phyloP scores from a whole-genome alignment of 2,797 vertebrate genomes.

The Sibirionetta formosa region DNA sequence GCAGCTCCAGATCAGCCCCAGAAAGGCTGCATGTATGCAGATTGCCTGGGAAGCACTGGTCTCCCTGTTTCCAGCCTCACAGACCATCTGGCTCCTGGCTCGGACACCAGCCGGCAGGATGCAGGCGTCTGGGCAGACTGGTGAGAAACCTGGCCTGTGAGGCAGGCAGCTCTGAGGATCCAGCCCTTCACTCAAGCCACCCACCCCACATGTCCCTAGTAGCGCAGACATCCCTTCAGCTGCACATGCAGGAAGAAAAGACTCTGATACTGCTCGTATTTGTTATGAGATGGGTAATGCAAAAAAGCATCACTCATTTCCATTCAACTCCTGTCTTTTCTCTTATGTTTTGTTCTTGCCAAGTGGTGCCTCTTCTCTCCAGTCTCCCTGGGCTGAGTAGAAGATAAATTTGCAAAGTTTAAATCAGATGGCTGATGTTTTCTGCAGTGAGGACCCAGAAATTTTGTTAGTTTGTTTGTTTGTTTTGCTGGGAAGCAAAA shows the following conservation, averaged over 20 bases:
- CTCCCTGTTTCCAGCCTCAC: background rate
- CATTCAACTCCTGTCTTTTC: rapidly evolving
- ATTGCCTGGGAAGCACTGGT: background rate
- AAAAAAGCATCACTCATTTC: background rate
- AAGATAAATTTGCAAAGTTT: background rate
- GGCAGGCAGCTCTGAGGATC: background rate
- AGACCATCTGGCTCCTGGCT: slow-evolving; percentile 56
- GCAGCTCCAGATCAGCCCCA: background rate
- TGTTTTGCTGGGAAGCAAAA: background rate
- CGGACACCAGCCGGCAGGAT: background rate
- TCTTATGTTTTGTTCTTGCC: background rate
- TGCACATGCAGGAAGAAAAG: rapidly evolving
- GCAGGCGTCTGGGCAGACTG: background rate
- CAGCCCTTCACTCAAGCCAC: background rate
- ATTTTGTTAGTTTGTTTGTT: background rate
- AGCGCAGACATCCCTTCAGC: background rate
- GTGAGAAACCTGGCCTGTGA: rapidly evolving
- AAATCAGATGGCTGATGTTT: background rate
- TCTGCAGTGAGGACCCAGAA: rapidly evolving
- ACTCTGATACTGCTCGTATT: background rate
- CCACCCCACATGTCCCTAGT: rapidly evolving
- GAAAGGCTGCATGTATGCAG: background rate
- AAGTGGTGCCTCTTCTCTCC: background rate
- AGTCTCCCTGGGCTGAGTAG: background rate
- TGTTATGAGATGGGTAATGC: rapidly evolving